Evolutionary conservation across 2,113 vertebrate genomes (phyloP).

Genomic region (Macroglossus sobrinus): DNA sequence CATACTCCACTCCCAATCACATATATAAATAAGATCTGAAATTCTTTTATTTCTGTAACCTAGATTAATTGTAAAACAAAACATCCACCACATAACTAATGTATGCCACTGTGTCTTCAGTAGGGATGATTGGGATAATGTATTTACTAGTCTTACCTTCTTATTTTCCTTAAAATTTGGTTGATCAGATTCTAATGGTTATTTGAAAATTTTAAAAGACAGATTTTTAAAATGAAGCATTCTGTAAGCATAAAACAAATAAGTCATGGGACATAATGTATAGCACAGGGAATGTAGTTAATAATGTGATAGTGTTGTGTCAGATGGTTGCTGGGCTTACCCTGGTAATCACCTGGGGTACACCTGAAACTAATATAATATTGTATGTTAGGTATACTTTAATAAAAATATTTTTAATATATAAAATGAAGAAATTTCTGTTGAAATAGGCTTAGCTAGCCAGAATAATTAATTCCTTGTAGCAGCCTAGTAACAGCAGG

Average conservation of each 20-base stretch:
- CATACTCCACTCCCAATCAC: not conserved
- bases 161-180: conserved; percentile 38
- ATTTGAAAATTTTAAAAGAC: conserved; percentile 36
- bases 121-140: not conserved
- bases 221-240: not conserved
- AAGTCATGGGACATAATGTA: no score
- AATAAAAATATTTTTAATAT: no score
- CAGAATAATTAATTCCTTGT: conserved; percentile 44
- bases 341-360: no score
- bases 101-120: not conserved
- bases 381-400: no score
- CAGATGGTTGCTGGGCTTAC: no score
- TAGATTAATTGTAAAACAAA: conserved; percentile 6
- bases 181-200: not conserved
- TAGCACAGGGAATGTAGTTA: no score
- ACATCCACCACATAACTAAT: not conserved
- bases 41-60: conserved; percentile 2
- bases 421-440: not conserved
- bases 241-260: not conserved
- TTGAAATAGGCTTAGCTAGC: conserved; percentile 9
- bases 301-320: no score
- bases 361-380: no score
- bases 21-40: not conserved
- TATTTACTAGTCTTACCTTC: not conserved
- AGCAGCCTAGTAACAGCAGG: not conserved